These are phyloP conservation scores for Mamestra brassicae DNA, from an alignment of 2,888 invertebrate species.

Conservation along the genomic window DNA sequence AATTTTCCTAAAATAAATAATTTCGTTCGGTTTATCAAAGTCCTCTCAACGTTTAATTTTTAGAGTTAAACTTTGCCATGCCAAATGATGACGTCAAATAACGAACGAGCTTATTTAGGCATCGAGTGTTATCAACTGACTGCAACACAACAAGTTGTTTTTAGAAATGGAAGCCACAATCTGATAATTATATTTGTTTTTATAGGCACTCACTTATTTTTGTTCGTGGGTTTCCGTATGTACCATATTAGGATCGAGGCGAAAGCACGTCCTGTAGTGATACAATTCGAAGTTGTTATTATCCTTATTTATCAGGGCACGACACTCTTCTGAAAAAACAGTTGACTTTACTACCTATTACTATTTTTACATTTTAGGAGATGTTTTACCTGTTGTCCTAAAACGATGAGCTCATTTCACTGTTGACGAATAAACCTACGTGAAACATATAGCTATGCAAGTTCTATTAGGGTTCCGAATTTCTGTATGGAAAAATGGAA, in stretches of 20 bases:
- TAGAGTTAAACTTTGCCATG: background rate
- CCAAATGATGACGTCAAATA: background rate
- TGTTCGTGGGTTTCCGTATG: slow-evolving; percentile 7
- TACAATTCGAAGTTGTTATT: slow-evolving; percentile 8
- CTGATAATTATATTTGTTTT: slow-evolving; percentile 12
- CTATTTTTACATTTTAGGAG: background rate
- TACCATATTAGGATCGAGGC: slow-evolving; percentile 1
- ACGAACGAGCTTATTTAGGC: background rate
- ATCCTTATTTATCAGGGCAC: slow-evolving; percentile 9
- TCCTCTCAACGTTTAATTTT: background rate
- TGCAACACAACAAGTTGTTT: slow-evolving; percentile 4
- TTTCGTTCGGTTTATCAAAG: background rate
- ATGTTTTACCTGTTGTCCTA: slow-evolving; percentile 3
- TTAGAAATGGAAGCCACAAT: slow-evolving; percentile 16
- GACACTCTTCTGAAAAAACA: slow-evolving; percentile 2
- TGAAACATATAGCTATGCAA: background rate
- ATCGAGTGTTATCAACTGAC: slow-evolving; percentile 5
- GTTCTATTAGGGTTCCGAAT: background rate
- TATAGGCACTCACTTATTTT: slow-evolving; percentile 13
- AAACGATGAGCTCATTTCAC: slow-evolving; percentile 23
- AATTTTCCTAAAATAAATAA: too few relatives aligned
- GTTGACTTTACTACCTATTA: slow-evolving; percentile 1
- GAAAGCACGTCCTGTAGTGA: slow-evolving; percentile 23
- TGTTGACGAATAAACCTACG: slow-evolving; percentile 4
- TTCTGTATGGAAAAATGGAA: too few relatives aligned